phyloP scores from a whole-genome alignment of 2,888 invertebrate species.

The Blera fallax region DNA sequence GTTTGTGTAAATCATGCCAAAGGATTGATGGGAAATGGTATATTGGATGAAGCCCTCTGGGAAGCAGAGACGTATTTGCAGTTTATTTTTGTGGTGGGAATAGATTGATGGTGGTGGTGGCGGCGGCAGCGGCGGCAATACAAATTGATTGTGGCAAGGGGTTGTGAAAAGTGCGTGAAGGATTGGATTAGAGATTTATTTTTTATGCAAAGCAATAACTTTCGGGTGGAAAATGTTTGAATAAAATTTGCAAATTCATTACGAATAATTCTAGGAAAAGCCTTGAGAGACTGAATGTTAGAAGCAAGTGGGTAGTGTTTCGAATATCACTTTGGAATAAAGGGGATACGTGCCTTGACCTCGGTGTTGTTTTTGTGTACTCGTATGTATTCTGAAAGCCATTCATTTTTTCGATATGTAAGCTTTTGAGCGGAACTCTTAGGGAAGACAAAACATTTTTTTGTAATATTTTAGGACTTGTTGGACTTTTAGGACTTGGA shows the following conservation, averaged over 20 bases:
- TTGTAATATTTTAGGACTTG: too few relatives aligned
- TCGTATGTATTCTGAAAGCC: too few relatives aligned
- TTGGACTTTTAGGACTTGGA: too few relatives aligned
- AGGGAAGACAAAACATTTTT: too few relatives aligned
- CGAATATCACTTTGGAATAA: not conserved
- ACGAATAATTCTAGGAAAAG: not conserved
- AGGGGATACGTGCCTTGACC: not conserved
- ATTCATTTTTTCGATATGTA: too few relatives aligned
- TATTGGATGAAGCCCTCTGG: slow-evolving; percentile 41
- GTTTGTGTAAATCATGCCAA: slow-evolving; percentile 71
- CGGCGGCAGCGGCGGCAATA: slow-evolving; percentile 38
- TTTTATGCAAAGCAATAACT: slow-evolving; percentile 49
- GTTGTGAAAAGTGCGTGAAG: slow-evolving; percentile 67
- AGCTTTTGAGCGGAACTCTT: too few relatives aligned
- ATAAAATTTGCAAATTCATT: slow-evolving; percentile 35
- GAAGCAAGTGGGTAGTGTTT: not conserved
- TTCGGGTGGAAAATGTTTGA: not conserved
- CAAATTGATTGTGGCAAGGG: slow-evolving; percentile 67
- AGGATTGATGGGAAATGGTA: slow-evolving; percentile 60
- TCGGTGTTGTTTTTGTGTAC: not conserved
- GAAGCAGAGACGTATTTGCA: slow-evolving; percentile 49
- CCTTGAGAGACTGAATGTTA: not conserved
- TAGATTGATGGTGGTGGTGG: slow-evolving; percentile 33
- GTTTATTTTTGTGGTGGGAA: slow-evolving; percentile 58
- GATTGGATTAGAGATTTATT: slow-evolving; percentile 61